Evolutionary conservation across 2,113 vertebrate genomes (phyloP).

Genomic region (Ictidomys tridecemlineatus): DNA sequence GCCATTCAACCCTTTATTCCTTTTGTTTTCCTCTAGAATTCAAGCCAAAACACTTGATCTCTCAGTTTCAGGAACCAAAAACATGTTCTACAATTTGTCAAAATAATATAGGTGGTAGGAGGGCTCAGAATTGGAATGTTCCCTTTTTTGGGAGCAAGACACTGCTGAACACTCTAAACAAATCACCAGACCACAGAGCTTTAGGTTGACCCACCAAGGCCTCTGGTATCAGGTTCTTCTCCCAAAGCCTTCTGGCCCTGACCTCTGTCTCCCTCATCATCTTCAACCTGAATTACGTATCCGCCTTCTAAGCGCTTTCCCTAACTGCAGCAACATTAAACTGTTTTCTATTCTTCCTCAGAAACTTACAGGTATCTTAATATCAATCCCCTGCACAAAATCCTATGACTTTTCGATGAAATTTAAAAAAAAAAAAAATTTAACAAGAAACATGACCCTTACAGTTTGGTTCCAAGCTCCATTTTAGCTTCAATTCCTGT

Average conservation of each 20-base stretch:
- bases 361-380: background rate
- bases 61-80: background rate
- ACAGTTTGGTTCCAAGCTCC: background rate
- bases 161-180: background rate
- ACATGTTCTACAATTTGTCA: background rate
- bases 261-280: background rate
- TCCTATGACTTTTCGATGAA: background rate
- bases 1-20: background rate
- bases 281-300: background rate
- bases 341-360: background rate
- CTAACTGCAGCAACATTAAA: background rate
- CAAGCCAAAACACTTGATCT: conserved; percentile 9
- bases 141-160: background rate
- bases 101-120: background rate
- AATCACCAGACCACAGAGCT: background rate
- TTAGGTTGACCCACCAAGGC: background rate
- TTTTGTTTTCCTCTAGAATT: conserved; percentile 36
- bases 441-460: conserved; percentile 22
- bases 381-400: background rate
- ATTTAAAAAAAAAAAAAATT: background rate
- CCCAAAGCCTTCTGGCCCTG: background rate
- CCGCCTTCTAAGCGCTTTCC: background rate
- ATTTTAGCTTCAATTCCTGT: background rate
- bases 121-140: background rate
- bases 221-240: background rate